phyloP scores from a whole-genome alignment of 2,888 invertebrate species.

The Aethes cnicana region DNA sequence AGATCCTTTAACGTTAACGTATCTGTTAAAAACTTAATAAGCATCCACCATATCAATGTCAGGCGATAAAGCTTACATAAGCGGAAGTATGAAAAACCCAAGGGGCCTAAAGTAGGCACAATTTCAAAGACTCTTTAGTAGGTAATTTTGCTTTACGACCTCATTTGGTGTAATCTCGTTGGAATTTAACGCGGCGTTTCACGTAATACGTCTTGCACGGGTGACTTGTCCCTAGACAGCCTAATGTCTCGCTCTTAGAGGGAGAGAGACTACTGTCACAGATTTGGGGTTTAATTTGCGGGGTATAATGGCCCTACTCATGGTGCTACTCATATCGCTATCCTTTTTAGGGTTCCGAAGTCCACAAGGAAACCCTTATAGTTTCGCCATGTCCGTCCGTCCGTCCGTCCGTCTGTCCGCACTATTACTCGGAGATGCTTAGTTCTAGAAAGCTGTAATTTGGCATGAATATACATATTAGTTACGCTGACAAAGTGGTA shows the following conservation, averaged over 20 bases:
- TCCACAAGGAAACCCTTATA: too few relatives aligned
- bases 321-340: too few relatives aligned
- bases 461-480: too few relatives aligned
- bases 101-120: constrained; percentile 35
- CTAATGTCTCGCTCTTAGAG: constrained; percentile 35
- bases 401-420: too few relatives aligned
- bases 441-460: too few relatives aligned
- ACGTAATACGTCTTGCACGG: constrained; percentile 41
- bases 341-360: too few relatives aligned
- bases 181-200: constrained; percentile 53
- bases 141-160: constrained; percentile 54
- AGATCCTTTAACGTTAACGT: too few relatives aligned
- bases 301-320: too few relatives aligned
- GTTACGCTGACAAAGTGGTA: too few relatives aligned
- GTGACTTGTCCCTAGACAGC: constrained; percentile 32
- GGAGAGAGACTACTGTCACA: not conserved
- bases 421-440: too few relatives aligned
- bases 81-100: constrained; percentile 20
- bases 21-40: constrained; percentile 23
- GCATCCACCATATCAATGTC: constrained; percentile 27
- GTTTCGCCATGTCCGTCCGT: too few relatives aligned
- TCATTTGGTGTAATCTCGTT: constrained; percentile 52
- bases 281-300: too few relatives aligned
- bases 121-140: constrained; percentile 41
- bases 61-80: constrained; percentile 22